Conservation (phyloP, 2,888 invertebrate genomes). For the Teinopalpus imperialis region DNA sequence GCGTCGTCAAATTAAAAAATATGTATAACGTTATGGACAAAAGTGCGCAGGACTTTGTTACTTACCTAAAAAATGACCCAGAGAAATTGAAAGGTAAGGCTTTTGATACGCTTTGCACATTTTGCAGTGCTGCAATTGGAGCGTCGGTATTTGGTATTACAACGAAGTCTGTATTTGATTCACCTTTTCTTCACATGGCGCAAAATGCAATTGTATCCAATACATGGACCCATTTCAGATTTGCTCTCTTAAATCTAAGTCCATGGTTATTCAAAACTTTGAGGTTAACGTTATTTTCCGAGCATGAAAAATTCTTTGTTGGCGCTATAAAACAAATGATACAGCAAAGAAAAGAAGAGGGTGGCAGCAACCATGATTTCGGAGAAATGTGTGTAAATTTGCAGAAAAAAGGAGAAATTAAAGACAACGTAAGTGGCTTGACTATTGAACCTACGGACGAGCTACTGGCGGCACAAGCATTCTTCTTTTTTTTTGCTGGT, state of each 20-base stretch:
- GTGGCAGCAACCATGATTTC: slow-evolving; percentile 33
- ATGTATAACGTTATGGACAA: slow-evolving; percentile 60
- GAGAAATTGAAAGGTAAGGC: slow-evolving; percentile 37
- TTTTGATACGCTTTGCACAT: slow-evolving; percentile 39
- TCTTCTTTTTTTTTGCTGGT: slow-evolving; percentile 60
- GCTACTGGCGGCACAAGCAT: slow-evolving; percentile 49
- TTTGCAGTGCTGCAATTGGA: slow-evolving; percentile 50
- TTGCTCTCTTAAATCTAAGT: too few species aligned
- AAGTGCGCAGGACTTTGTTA: slow-evolving; percentile 49
- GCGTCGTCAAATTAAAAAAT: slow-evolving; percentile 47
- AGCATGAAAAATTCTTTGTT: slow-evolving; percentile 38
- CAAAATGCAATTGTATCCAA: slow-evolving; percentile 32
- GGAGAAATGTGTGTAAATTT: slow-evolving; percentile 33
- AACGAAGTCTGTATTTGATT: slow-evolving; percentile 52
- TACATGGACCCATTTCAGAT: slow-evolving; percentile 27
- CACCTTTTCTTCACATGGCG: slow-evolving; percentile 47
- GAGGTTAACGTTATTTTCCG: too few species aligned
- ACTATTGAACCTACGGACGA: slow-evolving; percentile 52
- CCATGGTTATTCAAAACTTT: too few species aligned
- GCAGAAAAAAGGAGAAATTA: slow-evolving; percentile 40
- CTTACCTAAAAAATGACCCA: slow-evolving; percentile 42
- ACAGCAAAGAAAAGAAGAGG: slow-evolving; percentile 24
- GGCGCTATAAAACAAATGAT: slow-evolving; percentile 33
- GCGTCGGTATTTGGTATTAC: slow-evolving; percentile 63
- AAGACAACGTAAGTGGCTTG: slow-evolving; percentile 43